Percentiles rank a stretch among this genome's conserved stretches.
These are phyloP conservation scores for Taeniopygia guttata DNA, from an alignment of 2,797 vertebrate species.

Conservation along the genomic window DNA sequence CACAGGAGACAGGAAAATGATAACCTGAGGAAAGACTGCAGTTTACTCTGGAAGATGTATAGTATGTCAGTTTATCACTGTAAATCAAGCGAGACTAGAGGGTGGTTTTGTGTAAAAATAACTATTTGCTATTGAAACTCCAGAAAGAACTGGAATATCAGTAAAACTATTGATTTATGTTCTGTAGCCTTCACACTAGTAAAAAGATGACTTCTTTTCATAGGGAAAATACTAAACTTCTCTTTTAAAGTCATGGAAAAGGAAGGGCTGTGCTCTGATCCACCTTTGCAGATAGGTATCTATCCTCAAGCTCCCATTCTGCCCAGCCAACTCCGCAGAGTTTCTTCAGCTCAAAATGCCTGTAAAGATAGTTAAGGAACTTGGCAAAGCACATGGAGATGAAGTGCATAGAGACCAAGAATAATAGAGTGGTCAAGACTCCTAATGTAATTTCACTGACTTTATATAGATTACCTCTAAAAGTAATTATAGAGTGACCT, in stretches of 20 bases:
- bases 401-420: neutral
- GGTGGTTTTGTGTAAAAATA: conserved; percentile 19
- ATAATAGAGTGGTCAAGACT: neutral
- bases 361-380: neutral
- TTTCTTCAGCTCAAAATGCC: neutral
- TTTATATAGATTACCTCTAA: neutral
- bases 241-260: conserved; percentile 16
- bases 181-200: neutral
- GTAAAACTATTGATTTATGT: conserved; percentile 30
- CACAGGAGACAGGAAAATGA: conserved; percentile 8
- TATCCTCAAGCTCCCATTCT: neutral
- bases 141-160: neutral
- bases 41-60: conserved; percentile 23
- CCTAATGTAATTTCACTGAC: neutral
- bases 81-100: conserved; percentile 24
- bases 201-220: neutral
- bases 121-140: conserved; percentile 26
- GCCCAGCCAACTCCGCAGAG: neutral
- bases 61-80: neutral
- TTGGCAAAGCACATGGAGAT: neutral
- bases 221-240: conserved; percentile 1
- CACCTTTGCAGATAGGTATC: neutral
- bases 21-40: conserved; percentile 17
- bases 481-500: neutral
- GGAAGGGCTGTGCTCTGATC: neutral